Conservation (phyloP, 2,113 vertebrate genomes). For the Percopsis transmontana region DNA sequence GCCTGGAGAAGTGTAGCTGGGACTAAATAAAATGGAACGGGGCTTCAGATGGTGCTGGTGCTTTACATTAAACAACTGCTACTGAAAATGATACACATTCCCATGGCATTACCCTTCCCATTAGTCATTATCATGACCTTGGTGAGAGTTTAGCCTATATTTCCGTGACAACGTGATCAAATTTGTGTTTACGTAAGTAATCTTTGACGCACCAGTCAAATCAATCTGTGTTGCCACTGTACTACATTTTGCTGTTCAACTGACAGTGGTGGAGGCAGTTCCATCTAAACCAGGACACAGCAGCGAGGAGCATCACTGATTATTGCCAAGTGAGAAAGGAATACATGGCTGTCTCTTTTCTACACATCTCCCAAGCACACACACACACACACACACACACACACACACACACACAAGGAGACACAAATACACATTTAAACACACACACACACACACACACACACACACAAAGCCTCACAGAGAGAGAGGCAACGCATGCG, state of each 20-base stretch:
- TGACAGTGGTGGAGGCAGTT: too few species aligned
- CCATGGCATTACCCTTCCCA: too few species aligned
- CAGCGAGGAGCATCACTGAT: constrained; percentile 49
- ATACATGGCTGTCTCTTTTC: constrained; percentile 64
- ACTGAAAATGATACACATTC: too few species aligned
- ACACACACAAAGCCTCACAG: constrained; percentile 72
- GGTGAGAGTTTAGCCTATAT: too few species aligned
- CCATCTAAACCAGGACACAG: constrained; percentile 22
- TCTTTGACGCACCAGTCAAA: too few species aligned
- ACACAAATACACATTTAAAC: neutral
- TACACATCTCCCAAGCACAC: constrained; percentile 4
- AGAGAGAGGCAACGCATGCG: constrained; percentile 66
- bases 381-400: constrained; percentile 1
- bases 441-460: constrained; percentile 20
- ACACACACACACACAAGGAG: neutral
- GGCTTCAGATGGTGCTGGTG: neutral
- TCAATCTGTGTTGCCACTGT: neutral
- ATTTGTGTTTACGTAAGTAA: too few species aligned
- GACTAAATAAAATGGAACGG: neutral
- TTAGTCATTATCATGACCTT: too few species aligned
- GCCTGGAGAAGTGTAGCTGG: neutral
- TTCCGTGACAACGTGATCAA: neutral
- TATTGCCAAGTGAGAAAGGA: constrained; percentile 59
- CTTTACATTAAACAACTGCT: too few species aligned
- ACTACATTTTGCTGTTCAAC: too few species aligned